These are phyloP conservation scores for Trididemnum clinides DNA, from an alignment of 23 tunicate genomes.

Conservation along the genomic window DNA sequence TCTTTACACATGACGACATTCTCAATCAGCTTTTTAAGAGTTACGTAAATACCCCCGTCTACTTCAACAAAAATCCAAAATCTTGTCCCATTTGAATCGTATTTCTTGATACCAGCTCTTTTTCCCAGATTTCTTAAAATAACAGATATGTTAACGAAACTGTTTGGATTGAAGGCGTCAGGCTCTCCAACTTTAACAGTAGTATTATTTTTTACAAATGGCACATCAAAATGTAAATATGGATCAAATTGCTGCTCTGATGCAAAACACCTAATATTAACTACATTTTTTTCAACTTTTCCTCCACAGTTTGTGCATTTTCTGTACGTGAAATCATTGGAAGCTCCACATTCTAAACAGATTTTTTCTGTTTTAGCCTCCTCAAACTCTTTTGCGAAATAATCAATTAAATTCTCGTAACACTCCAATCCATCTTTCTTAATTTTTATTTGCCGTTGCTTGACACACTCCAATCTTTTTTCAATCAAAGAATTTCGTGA, in stretches of 20 bases:
- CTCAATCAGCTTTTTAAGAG: not conserved
- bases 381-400: not conserved
- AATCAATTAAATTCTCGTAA: not conserved
- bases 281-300: not conserved
- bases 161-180: not conserved
- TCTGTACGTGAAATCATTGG: not conserved
- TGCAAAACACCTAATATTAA: not conserved
- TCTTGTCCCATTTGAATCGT: not conserved
- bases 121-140: not conserved
- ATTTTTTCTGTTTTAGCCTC: not conserved
- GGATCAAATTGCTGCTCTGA: not conserved
- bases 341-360: not conserved
- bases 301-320: not conserved
- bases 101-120: not conserved
- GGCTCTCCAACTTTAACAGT: slow-evolving; percentile 10
- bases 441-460: not conserved
- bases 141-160: not conserved
- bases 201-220: not conserved
- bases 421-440: not conserved
- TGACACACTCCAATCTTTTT: not conserved
- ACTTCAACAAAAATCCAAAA: not conserved
- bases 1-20: not conserved
- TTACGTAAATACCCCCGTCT: not conserved
- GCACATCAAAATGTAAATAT: not conserved
- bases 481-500: not conserved